Evolutionary conservation across 2,113 vertebrate species (phyloP), one percentile per base, ranked within the genome.

Genomic region (Hymenochirus boettgeri): DNA sequence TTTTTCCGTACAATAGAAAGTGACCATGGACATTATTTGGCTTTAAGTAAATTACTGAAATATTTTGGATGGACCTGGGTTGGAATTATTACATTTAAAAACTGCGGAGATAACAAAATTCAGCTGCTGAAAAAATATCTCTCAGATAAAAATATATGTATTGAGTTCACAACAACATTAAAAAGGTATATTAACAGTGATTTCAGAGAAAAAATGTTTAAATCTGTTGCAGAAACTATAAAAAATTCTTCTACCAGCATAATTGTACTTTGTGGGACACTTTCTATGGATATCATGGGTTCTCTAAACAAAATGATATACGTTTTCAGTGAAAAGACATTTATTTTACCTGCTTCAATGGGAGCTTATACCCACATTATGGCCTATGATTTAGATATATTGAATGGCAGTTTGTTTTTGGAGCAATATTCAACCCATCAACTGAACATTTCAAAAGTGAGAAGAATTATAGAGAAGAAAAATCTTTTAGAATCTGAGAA

Each of bases 81-180:
- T 54, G 61, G 61, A n/a, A 54, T 63, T 42, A 3, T 63, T 3
- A 18, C 23, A 21, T 54, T 45, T 15, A 19, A 63, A 27, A 51
- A 54, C 23, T 29, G 23, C 17, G 61, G 61, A 9, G 19, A 55
- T 17, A 39, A 21, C 9, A 35, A 63, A 29, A 6, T 6, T 19
- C 50, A 42, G 13, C 8, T 53, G 10, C 17, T 62, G 17, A 53
- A 9, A 3, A 24, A 27, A 12, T 26, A 53, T 25, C 21, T 53
- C 13, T 13, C 61, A 9, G 26, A 7, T 15, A 12, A 53, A 19
- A 33, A 6, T 2, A 53, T 62, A 11, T 62, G 61, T 42, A 33
- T 53, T 17, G 61, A 50, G 21, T 62, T 39, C 31, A 53, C 17
- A 4, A 42, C 54, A 5, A 42, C 15, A 15, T 2, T 42, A 15